Evolutionary conservation across 1,140 invertebrate genomes (phyloP), one percentile per base, ranked within the genome.

Genomic region (Teleogryllus occipitalis): DNA sequence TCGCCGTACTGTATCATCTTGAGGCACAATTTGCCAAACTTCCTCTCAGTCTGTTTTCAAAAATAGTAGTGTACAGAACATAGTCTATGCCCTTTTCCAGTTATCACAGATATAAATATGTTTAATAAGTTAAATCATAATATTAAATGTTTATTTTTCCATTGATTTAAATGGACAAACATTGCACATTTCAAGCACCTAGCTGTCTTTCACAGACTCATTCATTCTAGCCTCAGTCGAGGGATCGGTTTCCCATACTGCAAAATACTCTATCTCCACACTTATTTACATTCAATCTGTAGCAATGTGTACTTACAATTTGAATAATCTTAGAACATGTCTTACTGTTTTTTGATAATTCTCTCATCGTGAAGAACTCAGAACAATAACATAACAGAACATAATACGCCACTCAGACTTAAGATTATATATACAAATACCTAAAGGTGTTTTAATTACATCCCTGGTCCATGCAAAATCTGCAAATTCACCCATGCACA

Each of bases 21-120:
- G 10, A 65, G 54, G 54, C 54, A 65, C 10, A 65, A 14, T 65
- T 14, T 14, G 18, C 54, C 54, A 65, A 65, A 65, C 54, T 65
- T 65, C 54, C 27, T 39, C 27, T 39, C 54, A 65, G 54, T 65
- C 54, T 14, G 54, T 65, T 65, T 65, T 18, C 18, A 65, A 65
- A 65, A 65, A 65, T 65, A 65, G 54, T 65, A 65, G 18, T 65
- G 54, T 65, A 65, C 54, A 65, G 54, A 65, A 65, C 54, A 65
- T 65, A 65, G 10, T 65, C 10, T 65, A 65, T 65, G 54, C 54
- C 54, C 54, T 65, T 65, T 65, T 65, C 54, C 54, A 65, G 54
- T 65, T 65, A 65, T 65, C 54, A 65, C 54, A 65, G 54, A 65
- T 65, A 65, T 65, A 65, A 65, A 65, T 65, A 65, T 65, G 54